These are phyloP conservation scores for Odontophorus gujanensis DNA, from an alignment of 2,113 vertebrate species.

Conservation along the genomic window DNA sequence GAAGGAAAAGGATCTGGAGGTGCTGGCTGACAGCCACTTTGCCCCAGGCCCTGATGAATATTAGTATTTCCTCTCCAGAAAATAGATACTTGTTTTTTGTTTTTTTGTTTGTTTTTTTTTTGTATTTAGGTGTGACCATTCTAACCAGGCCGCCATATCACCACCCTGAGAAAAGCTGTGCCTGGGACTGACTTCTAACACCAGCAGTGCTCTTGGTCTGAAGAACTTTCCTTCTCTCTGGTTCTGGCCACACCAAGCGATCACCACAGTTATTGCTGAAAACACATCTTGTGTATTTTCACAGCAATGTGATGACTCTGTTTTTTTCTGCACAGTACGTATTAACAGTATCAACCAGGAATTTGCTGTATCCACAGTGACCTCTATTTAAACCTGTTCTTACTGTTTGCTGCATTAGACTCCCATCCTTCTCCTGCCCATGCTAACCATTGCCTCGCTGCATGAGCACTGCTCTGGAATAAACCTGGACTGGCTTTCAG, in stretches of 20 bases:
- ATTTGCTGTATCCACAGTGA: constrained; percentile 1
- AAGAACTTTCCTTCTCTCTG: not conserved
- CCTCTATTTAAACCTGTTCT: not conserved
- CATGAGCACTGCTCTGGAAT: not conserved
- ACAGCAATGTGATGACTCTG: not conserved
- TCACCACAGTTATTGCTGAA: not conserved
- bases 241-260: not conserved
- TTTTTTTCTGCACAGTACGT: not conserved
- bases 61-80: too few species aligned
- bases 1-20: too few species aligned
- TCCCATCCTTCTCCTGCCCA: not conserved
- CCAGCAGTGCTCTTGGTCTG: not conserved
- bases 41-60: too few species aligned
- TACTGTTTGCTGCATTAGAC: not conserved
- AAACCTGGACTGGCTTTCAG: not conserved
- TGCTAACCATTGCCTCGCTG: not conserved
- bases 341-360: not conserved
- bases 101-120: too few species aligned
- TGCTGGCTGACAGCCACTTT: too few species aligned
- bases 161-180: too few species aligned
- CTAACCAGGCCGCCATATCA: too few species aligned
- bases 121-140: too few species aligned
- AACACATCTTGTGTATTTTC: not conserved
- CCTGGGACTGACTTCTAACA: too few species aligned
- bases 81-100: too few species aligned